Evolutionary conservation across 2,113 vertebrate genomes (phyloP).

Genomic region (Ondatra zibethicus): DNA sequence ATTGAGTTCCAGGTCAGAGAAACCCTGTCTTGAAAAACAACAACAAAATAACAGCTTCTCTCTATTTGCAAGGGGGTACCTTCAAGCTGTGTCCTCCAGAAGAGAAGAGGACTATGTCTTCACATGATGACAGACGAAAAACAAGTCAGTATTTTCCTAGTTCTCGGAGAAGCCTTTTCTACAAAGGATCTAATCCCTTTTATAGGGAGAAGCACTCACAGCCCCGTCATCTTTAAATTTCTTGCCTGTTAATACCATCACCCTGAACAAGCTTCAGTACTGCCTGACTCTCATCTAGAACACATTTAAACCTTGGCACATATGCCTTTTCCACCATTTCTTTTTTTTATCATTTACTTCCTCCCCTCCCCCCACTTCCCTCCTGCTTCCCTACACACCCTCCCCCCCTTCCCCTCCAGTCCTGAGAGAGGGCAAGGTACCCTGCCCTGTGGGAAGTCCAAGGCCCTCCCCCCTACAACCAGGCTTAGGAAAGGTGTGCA

Average conservation of each 20-base stretch:
- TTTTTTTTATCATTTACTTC: too few relatives aligned
- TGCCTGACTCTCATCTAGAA: not conserved
- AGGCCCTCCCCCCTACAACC: too few relatives aligned
- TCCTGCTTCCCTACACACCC: accelerated
- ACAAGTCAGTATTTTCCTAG: not conserved
- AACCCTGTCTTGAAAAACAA: not conserved
- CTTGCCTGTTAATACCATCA: not conserved
- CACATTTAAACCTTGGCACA: not conserved
- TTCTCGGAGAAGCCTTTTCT: not conserved
- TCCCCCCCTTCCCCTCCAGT: too few relatives aligned
- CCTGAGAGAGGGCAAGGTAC: too few relatives aligned
- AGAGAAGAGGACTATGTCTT: not conserved
- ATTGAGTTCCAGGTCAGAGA: not conserved
- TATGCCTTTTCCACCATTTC: not conserved
- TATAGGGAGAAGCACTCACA: not conserved
- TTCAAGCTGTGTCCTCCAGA: not conserved
- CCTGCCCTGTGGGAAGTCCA: too few relatives aligned
- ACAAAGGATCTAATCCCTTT: not conserved
- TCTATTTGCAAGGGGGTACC: not conserved
- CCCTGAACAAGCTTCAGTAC: not conserved
- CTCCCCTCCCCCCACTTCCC: too few relatives aligned
- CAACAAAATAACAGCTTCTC: not conserved
- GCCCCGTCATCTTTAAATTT: not conserved
- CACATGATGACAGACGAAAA: not conserved
- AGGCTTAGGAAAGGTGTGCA: too few relatives aligned